Percentiles rank a stretch among this genome's conserved stretches.
Evolutionary conservation across 2,797 vertebrate genomes (phyloP).

Genomic region (Mastacembelus armatus): DNA sequence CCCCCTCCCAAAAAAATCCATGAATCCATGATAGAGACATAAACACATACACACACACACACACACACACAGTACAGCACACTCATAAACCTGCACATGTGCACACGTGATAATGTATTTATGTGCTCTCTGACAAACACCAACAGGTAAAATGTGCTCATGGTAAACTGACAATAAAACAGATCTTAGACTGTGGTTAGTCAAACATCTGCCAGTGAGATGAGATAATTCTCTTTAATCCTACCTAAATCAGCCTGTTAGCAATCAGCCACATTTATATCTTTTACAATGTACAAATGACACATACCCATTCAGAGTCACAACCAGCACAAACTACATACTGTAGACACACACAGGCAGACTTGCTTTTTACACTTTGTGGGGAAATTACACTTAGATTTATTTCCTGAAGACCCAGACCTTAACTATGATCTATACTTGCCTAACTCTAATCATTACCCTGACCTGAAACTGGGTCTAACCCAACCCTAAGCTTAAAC

Average conservation of each 20-base stretch:
- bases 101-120: slow-evolving; percentile 13
- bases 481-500: no score
- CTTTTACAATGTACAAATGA: background rate
- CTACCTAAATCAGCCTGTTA: background rate
- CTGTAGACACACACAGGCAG: background rate
- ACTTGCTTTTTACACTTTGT: no score
- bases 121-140: slow-evolving; percentile 1
- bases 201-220: background rate
- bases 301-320: no score
- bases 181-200: background rate
- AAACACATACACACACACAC: slow-evolving; percentile 7
- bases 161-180: background rate
- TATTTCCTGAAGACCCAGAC: no score
- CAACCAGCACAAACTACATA: no score
- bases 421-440: no score
- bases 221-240: no score
- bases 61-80: background rate
- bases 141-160: background rate
- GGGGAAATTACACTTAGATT: no score
- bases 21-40: slow-evolving; percentile 16
- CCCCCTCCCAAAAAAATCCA: slow-evolving; percentile 19
- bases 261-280: no score
- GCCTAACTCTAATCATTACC: no score
- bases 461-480: no score
- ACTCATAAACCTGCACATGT: slow-evolving; percentile 13